Evolutionary conservation across 2,113 vertebrate genomes (phyloP).

Genomic region (Eptesicus fuscus): DNA sequence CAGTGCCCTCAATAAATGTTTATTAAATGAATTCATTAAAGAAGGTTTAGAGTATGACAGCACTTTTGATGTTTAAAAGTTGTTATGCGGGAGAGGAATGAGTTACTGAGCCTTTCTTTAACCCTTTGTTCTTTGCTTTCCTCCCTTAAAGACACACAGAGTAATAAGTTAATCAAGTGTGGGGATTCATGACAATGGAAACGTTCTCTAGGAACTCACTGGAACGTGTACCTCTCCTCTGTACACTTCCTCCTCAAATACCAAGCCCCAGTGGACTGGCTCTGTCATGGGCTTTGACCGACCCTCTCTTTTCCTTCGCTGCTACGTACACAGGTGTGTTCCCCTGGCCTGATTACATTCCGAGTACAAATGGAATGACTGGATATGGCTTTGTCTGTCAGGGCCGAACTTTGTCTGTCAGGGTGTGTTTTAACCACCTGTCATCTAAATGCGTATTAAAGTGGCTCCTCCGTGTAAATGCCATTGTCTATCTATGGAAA

Average conservation of each 20-base stretch:
- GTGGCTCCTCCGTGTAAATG: constrained; percentile 31
- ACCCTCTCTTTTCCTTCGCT: not conserved
- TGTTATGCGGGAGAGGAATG: not conserved
- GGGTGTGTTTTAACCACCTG: constrained; percentile 37
- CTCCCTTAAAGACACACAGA: not conserved
- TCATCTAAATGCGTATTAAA: constrained; percentile 13
- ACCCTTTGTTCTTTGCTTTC: not conserved
- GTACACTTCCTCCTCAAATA: not conserved
- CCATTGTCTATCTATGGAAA: constrained; percentile 6
- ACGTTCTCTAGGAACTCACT: not conserved
- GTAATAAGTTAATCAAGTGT: not conserved
- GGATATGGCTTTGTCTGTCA: constrained; percentile 15
- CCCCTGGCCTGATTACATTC: not conserved
- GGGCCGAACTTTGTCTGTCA: not conserved
- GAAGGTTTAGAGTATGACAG: not conserved
- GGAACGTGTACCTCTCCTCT: not conserved
- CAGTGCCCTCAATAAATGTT: not conserved
- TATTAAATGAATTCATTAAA: constrained; percentile 24
- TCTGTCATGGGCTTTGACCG: not conserved
- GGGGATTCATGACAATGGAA: not conserved
- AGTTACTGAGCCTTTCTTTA: not conserved
- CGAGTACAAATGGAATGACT: not conserved
- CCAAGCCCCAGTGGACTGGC: not conserved
- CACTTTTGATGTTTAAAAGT: not conserved
- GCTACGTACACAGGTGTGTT: not conserved